Percentiles rank a stretch among this genome's conserved stretches.
These are phyloP conservation scores for Cosmia pyralina DNA, from an alignment of 2,888 invertebrate species.

Conservation along the genomic window DNA sequence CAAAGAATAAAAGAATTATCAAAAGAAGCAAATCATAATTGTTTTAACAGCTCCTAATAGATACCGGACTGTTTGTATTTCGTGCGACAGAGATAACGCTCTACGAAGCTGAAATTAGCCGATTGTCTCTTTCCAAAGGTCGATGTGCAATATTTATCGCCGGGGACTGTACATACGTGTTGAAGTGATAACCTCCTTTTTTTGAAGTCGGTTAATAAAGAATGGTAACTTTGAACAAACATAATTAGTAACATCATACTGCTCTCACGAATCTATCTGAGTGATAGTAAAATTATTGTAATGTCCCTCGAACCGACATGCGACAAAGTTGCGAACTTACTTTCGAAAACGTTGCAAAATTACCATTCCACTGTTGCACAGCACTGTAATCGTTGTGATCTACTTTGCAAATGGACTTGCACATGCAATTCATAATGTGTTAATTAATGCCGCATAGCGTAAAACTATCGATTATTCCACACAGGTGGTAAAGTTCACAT, in stretches of 20 bases:
- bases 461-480: slow-evolving; percentile 27
- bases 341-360: slow-evolving; percentile 6
- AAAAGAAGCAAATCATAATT: too few relatives aligned
- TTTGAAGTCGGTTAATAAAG: neutral
- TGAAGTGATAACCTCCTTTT: too few relatives aligned
- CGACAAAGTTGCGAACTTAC: neutral
- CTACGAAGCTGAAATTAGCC: too few relatives aligned
- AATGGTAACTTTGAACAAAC: neutral
- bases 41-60: too few relatives aligned
- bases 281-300: neutral
- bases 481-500: slow-evolving; percentile 91
- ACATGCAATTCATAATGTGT: slow-evolving; percentile 16
- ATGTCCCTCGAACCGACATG: neutral
- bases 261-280: neutral
- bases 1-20: too few relatives aligned
- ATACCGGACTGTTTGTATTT: too few relatives aligned
- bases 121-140: too few relatives aligned
- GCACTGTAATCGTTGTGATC: neutral
- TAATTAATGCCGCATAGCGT: slow-evolving; percentile 31
- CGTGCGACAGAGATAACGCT: too few relatives aligned
- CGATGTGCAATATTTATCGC: too few relatives aligned
- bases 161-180: too few relatives aligned
- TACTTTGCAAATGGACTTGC: slow-evolving; percentile 10
- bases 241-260: neutral
- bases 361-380: slow-evolving; percentile 1